Conservation (phyloP, 2,797 vertebrate species). For the Sitta carolinensis region DNA sequence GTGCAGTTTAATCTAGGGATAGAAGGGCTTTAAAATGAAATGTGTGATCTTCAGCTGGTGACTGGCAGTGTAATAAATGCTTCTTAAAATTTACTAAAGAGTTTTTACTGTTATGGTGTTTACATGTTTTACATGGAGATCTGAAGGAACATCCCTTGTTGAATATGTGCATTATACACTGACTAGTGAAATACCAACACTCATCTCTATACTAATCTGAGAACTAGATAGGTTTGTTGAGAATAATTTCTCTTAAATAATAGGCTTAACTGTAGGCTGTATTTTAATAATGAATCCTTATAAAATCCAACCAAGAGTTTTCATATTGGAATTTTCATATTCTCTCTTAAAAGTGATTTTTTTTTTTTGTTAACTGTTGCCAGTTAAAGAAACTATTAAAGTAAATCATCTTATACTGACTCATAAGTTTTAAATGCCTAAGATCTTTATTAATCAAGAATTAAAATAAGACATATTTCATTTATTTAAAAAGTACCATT, state of each 20-base stretch:
- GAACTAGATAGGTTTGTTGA: neutral
- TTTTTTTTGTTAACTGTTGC: neutral
- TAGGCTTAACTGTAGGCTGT: neutral
- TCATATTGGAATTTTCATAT: conserved; percentile 17
- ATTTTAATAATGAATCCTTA: conserved; percentile 53
- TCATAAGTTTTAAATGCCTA: neutral
- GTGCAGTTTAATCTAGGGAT: neutral
- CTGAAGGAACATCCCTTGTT: neutral
- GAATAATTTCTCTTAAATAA: conserved; percentile 49
- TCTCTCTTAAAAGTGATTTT: neutral
- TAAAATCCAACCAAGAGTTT: neutral
- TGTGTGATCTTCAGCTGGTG: neutral
- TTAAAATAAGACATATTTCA: neutral
- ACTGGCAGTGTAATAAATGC: neutral
- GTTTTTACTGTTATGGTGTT: neutral
- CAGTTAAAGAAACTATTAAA: conserved; percentile 16
- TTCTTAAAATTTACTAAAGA: neutral
- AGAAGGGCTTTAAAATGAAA: neutral
- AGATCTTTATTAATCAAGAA: neutral
- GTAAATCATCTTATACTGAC: neutral
- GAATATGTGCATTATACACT: neutral
- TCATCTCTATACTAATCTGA: neutral
- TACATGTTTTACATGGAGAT: neutral
- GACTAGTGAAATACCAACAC: neutral
- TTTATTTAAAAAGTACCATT: conserved; percentile 12